Evolutionary conservation across 2,888 invertebrate species (phyloP).

Genomic region (Athalia cordata): DNA sequence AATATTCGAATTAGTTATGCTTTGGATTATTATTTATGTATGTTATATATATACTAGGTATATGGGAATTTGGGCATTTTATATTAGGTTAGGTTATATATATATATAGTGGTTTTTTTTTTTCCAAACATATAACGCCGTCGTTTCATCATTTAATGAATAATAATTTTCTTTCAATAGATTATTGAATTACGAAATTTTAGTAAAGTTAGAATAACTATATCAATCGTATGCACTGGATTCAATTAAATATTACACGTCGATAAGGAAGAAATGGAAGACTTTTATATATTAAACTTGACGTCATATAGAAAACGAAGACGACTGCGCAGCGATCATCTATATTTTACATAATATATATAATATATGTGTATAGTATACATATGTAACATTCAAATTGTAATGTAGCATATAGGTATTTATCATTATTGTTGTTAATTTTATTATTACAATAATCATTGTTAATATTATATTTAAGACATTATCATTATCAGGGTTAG

Average conservation of each 20-base stretch:
- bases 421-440: too few species aligned
- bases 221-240: constrained; percentile 3
- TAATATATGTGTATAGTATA: constrained; percentile 16
- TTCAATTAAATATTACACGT: constrained; percentile 34
- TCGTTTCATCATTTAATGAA: not conserved
- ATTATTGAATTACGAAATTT: not conserved
- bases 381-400: constrained; percentile 18
- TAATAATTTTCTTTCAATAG: not conserved
- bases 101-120: not conserved
- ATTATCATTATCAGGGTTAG: not conserved
- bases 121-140: not conserved
- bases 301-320: constrained; percentile 52
- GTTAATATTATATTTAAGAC: not conserved
- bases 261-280: constrained; percentile 61
- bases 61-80: too few species aligned
- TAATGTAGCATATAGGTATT: too few species aligned
- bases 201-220: not conserved
- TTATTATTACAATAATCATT: too few species aligned
- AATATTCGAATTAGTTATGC: too few species aligned
- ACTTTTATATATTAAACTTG: constrained; percentile 63
- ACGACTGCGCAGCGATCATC: constrained; percentile 45
- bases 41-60: too few species aligned
- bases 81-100: not conserved
- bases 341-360: constrained; percentile 26
- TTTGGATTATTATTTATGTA: too few species aligned